These are phyloP conservation scores for Zingel zingel DNA, from an alignment of 2,113 vertebrate genomes.

Conservation along the genomic window DNA sequence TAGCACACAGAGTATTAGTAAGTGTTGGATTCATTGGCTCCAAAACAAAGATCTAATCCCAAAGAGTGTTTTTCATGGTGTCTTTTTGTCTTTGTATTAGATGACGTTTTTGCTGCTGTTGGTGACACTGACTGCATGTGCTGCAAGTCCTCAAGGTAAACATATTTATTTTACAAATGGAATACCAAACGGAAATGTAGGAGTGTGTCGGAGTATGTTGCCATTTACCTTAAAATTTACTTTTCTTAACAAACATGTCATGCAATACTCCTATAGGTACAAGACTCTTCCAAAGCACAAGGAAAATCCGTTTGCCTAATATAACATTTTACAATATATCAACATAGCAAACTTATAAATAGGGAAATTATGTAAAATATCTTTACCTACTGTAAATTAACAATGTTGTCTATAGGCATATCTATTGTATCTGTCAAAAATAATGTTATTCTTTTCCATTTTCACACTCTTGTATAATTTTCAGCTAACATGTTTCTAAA, in stretches of 20 bases:
- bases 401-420: not conserved
- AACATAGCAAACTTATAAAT: not conserved
- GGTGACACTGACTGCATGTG: slow-evolving; percentile 46
- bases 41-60: not conserved
- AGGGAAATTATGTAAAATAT: not conserved
- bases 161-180: not conserved
- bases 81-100: slow-evolving; percentile 37
- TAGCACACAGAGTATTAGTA: not conserved
- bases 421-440: not conserved
- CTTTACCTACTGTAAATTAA: not conserved
- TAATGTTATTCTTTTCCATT: not conserved
- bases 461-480: not conserved
- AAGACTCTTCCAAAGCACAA: not conserved
- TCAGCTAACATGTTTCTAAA: not conserved
- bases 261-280: not conserved
- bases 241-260: not conserved
- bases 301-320: not conserved
- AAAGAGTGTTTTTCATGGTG: not conserved
- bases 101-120: slow-evolving; percentile 55
- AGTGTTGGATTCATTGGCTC: no score
- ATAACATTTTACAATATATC: not conserved
- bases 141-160: slow-evolving; percentile 59
- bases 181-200: not conserved
- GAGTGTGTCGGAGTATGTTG: not conserved
- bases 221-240: not conserved